A percentile compares a stretch with the other conserved stretches of the same genome.
phyloP scores from a whole-genome alignment of 2,797 vertebrate species.

The Hephaestus fuliginosus region DNA sequence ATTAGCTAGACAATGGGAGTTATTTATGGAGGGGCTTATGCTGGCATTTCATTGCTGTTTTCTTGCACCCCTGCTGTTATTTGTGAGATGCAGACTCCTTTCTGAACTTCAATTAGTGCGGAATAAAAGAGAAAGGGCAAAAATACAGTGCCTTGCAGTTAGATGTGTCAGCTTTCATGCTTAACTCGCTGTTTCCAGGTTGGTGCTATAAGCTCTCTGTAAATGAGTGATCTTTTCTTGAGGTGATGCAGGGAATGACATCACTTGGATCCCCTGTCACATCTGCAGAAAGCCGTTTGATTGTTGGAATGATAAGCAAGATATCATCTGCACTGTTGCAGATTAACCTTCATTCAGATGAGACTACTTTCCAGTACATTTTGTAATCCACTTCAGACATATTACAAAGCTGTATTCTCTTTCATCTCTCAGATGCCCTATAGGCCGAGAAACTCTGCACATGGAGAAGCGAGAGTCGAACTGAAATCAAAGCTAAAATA shows the following conservation, averaged over 20 bases:
- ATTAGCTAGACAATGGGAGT: constrained; percentile 45
- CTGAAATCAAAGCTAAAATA: constrained; percentile 45
- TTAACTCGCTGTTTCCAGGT: background rate
- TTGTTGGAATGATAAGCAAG: constrained; percentile 63
- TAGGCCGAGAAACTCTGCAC: constrained; percentile 45
- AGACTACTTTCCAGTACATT: constrained; percentile 47
- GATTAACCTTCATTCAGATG: constrained; percentile 67
- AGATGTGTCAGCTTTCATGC: constrained; percentile 28
- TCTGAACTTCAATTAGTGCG: constrained; percentile 42
- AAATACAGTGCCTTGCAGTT: constrained; percentile 12
- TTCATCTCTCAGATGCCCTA: constrained; percentile 55
- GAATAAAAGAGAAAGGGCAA: constrained; percentile 36
- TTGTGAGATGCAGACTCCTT: constrained; percentile 5
- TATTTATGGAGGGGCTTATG: constrained; percentile 36
- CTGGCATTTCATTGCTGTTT: constrained; percentile 23
- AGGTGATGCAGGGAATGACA: constrained; percentile 21
- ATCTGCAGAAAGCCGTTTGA: constrained; percentile 63
- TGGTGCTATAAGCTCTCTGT: constrained; percentile 26
- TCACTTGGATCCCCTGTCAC: constrained; percentile 33
- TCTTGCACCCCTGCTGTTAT: constrained; percentile 28
- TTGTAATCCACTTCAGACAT: constrained; percentile 66
- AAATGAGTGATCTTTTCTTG: constrained; percentile 23
- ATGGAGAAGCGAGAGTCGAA: constrained; percentile 25
- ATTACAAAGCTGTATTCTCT: constrained; percentile 56
- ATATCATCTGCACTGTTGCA: constrained; percentile 64